Evolutionary conservation across 2,888 invertebrate genomes (phyloP).

Genomic region (Temnothorax ravouxi): DNA sequence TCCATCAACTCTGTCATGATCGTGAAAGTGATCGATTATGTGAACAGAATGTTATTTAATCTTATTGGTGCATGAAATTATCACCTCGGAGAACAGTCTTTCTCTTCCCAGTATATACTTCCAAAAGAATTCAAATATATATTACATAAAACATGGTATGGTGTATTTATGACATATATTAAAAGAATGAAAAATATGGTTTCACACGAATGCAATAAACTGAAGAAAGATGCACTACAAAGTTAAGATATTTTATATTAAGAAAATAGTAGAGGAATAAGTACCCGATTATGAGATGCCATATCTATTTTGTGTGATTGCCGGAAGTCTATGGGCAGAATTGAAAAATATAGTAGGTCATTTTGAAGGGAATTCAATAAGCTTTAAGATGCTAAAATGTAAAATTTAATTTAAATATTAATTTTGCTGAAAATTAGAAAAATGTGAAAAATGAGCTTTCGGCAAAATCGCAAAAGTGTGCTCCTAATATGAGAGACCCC

Average conservation of each 20-base stretch:
- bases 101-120: background rate
- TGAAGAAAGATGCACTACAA: background rate
- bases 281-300: too few species aligned
- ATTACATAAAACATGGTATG: background rate
- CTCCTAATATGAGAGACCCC: too few species aligned
- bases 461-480: too few species aligned
- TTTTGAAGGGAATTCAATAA: too few species aligned
- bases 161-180: background rate
- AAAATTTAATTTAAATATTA: too few species aligned
- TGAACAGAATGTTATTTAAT: conserved; percentile 4
- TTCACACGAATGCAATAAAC: background rate
- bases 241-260: background rate
- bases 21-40: conserved; percentile 6
- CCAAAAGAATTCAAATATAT: background rate
- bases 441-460: too few species aligned
- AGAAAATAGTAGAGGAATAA: background rate
- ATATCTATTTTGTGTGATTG: too few species aligned
- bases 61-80: conserved; percentile 19
- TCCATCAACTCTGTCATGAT: conserved; percentile 17
- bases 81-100: background rate
- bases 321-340: too few species aligned
- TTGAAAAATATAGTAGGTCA: too few species aligned
- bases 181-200: background rate
- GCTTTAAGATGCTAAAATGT: too few species aligned
- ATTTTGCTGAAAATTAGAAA: too few species aligned